A percentile compares a stretch with the other conserved stretches of the same genome.
Conservation (phyloP, 1,140 invertebrate genomes). For the Drosophila mayri region DNA sequence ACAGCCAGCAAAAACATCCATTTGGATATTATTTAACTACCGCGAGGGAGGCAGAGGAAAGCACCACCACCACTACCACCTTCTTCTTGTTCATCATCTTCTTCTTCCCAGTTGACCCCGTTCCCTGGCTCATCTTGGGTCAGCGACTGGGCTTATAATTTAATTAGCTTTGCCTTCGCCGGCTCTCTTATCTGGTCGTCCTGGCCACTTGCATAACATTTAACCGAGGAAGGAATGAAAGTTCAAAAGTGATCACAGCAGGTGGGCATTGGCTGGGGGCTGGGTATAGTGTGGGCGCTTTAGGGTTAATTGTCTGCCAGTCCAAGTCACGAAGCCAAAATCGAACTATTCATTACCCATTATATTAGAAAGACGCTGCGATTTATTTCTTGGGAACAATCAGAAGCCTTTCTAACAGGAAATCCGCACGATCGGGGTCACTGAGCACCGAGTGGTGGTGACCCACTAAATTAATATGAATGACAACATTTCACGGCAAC, state of each 20-base stretch:
- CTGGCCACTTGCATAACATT: slow-evolving; percentile 65
- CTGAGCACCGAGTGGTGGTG: slow-evolving; percentile 21
- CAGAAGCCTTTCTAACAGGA: slow-evolving; percentile 80
- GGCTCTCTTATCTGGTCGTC: slow-evolving; percentile 47
- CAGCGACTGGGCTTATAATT: slow-evolving; percentile 68
- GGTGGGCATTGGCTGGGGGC: slow-evolving; percentile 23
- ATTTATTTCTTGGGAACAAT: slow-evolving; percentile 34
- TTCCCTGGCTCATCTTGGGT: slow-evolving; percentile 42
- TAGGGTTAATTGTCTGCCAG: slow-evolving; percentile 78
- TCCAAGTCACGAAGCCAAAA: slow-evolving; percentile 66
- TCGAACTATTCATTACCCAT: slow-evolving; percentile 66
- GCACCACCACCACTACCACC: slow-evolving; percentile 20
- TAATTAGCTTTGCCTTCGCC: slow-evolving; percentile 68
- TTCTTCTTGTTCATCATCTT: not conserved
- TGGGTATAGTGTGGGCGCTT: slow-evolving; percentile 24
- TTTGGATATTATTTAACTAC: slow-evolving; percentile 73
- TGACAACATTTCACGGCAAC: slow-evolving; percentile 72
- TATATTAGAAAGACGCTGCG: slow-evolving; percentile 15
- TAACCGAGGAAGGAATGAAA: slow-evolving; percentile 43
- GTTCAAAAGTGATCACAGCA: slow-evolving; percentile 60
- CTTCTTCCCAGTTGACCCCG: slow-evolving; percentile 21
- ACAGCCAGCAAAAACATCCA: slow-evolving; percentile 44
- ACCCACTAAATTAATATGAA: slow-evolving; percentile 73
- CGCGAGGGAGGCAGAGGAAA: not conserved
- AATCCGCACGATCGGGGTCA: slow-evolving; percentile 73